Percentiles rank a stretch among this genome's conserved stretches.
Evolutionary conservation across 2,113 vertebrate genomes (phyloP).

Genomic region (Todiramphus chloris): DNA sequence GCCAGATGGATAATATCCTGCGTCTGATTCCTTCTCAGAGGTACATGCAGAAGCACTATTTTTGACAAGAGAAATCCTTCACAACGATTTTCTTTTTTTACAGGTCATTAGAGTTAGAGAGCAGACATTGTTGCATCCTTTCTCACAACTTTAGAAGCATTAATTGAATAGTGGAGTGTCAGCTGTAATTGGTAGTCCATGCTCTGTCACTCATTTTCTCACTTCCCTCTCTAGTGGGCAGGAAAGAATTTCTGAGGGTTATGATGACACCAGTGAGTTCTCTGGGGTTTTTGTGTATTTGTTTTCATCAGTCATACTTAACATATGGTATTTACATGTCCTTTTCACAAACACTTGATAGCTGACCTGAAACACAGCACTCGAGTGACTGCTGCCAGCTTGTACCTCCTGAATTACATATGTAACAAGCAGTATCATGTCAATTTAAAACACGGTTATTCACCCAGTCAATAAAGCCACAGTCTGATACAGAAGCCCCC

Average conservation of each 20-base stretch:
- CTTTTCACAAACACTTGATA: neutral
- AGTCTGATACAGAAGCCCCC: neutral
- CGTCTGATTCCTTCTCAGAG: neutral
- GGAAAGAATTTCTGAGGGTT: constrained; percentile 40
- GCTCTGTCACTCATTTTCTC: constrained; percentile 54
- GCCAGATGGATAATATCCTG: neutral
- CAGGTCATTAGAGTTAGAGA: neutral
- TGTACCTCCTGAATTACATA: neutral
- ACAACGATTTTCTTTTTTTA: neutral
- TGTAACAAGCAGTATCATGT: neutral
- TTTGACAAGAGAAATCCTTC: neutral
- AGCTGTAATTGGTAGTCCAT: neutral
- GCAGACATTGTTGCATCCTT: neutral
- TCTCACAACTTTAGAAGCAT: neutral
- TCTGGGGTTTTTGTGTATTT: constrained; percentile 52
- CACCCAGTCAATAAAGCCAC: neutral
- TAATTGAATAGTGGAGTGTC: neutral
- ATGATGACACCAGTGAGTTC: constrained; percentile 25
- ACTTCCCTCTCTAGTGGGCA: neutral
- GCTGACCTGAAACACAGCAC: constrained; percentile 21
- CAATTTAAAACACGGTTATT: neutral
- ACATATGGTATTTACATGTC: constrained; percentile 56
- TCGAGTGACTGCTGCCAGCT: constrained; percentile 19
- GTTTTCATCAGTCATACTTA: constrained; percentile 29
- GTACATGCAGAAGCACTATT: neutral